Percentiles rank a stretch among this genome's conserved stretches.
Conservation (phyloP, 2,888 invertebrate genomes). For the Hedychridium roseum region DNA sequence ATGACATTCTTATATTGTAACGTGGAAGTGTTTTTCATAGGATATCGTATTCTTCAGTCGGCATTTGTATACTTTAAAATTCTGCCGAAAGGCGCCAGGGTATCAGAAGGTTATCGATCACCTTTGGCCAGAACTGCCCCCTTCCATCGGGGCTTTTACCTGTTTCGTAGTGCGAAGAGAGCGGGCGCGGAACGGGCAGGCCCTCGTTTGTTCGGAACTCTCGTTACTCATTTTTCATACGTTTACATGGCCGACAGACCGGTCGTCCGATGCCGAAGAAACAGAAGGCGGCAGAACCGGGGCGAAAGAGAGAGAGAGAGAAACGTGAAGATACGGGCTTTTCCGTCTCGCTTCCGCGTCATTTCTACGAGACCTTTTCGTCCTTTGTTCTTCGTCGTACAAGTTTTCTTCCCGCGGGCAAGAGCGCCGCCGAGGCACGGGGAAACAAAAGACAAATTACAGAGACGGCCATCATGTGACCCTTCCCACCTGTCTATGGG, state of each 20-base stretch:
- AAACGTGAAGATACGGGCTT: too few species aligned
- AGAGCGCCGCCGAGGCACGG: slow-evolving; percentile 28
- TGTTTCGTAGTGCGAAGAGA: slow-evolving; percentile 24
- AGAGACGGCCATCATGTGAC: slow-evolving; percentile 57
- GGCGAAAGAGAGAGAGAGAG: slow-evolving; percentile 12
- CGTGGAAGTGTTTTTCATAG: too few species aligned
- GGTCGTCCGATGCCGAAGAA: slow-evolving; percentile 15
- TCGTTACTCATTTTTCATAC: slow-evolving; percentile 59
- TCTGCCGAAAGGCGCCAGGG: slow-evolving; percentile 4
- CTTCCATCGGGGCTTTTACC: too few species aligned
- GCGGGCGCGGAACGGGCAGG: slow-evolving; percentile 40
- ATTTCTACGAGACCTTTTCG: slow-evolving; percentile 47
- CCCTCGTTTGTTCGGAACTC: slow-evolving; percentile 51
- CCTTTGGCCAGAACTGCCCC: background rate
- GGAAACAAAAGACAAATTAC: slow-evolving; percentile 62
- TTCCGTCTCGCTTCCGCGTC: slow-evolving; percentile 28
- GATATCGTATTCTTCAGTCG: too few species aligned
- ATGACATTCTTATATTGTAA: too few species aligned
- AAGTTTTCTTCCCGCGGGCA: slow-evolving; percentile 52
- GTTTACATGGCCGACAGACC: slow-evolving; percentile 31
- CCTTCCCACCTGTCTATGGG: slow-evolving; percentile 56
- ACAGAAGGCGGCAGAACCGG: background rate
- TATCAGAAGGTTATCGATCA: slow-evolving; percentile 31
- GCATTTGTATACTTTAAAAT: too few species aligned
- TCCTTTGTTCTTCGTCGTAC: slow-evolving; percentile 52